Conservation (phyloP, 2,888 invertebrate species). For the Itoplectis maculator region DNA sequence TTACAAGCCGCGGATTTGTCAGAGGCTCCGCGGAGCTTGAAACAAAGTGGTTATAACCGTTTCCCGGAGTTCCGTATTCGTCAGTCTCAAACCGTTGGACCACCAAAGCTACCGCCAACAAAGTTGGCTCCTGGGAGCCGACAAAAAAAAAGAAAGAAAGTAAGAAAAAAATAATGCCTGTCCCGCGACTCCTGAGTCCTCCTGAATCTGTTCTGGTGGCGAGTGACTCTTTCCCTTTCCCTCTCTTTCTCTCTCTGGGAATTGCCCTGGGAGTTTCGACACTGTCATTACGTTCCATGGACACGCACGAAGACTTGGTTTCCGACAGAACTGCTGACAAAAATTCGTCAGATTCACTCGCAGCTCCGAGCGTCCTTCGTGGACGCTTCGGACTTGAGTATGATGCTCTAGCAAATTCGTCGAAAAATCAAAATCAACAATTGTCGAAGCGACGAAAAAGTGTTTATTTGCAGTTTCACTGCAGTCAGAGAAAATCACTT, state of each 20-base stretch:
- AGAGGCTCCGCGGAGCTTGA: background rate
- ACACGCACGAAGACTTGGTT: conserved; percentile 63
- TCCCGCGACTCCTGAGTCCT: conserved; percentile 55
- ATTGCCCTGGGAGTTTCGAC: conserved; percentile 61
- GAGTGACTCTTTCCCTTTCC: background rate
- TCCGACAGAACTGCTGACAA: conserved; percentile 45
- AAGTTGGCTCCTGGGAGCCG: conserved; percentile 1
- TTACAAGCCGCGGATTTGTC: background rate
- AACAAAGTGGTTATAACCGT: conserved; percentile 32
- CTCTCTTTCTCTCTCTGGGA: conserved; percentile 42
- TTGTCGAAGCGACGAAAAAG: background rate
- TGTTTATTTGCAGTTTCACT: background rate
- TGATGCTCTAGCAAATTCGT: no score
- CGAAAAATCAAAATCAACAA: background rate
- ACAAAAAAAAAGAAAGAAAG: no score
- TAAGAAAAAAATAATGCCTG: conserved; percentile 48
- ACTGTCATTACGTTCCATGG: conserved; percentile 64
- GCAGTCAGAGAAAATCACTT: conserved; percentile 22
- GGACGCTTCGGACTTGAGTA: background rate
- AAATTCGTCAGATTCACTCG: conserved; percentile 25
- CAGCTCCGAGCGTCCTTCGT: conserved; percentile 1
- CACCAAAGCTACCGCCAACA: conserved; percentile 3
- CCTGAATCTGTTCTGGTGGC: conserved; percentile 8
- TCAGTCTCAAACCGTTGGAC: background rate
- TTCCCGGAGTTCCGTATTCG: conserved; percentile 15